Evolutionary conservation across 2,797 vertebrate genomes (phyloP).

Genomic region (Apogon hyalosoma): DNA sequence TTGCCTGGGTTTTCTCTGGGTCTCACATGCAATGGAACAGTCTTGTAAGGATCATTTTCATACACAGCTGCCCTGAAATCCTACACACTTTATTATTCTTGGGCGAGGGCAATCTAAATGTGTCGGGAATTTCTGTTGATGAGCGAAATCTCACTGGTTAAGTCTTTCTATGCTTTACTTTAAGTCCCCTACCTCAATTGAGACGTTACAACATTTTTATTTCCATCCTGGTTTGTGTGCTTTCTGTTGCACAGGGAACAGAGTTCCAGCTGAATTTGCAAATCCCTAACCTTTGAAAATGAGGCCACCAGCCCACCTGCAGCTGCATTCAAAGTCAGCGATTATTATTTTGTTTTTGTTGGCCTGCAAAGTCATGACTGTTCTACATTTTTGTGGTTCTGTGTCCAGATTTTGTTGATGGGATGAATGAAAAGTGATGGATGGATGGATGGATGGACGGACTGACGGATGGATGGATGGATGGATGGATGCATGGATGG

Average conservation of each 20-base stretch:
- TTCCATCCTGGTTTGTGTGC: conserved; percentile 75
- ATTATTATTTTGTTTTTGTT: conserved; percentile 53
- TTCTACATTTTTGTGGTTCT: conserved; percentile 24
- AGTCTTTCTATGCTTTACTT: conserved; percentile 61
- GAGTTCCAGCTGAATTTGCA: conserved; percentile 69
- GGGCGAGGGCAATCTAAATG: conserved; percentile 58
- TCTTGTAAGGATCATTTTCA: conserved; percentile 64
- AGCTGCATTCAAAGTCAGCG: conserved; percentile 40
- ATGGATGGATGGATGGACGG: no score
- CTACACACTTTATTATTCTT: conserved; percentile 80
- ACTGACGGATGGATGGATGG: no score
- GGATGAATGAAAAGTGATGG: conserved; percentile 17
- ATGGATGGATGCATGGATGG: no score
- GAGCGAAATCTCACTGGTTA: conserved; percentile 62
- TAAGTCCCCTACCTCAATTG: conserved; percentile 48
- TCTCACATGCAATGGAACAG: conserved; percentile 66
- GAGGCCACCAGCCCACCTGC: conserved; percentile 58
- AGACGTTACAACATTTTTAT: conserved; percentile 75
- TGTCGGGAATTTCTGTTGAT: conserved; percentile 76
- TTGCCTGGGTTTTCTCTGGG: conserved; percentile 64
- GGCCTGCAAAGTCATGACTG: conserved; percentile 39
- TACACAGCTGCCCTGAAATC: conserved; percentile 67
- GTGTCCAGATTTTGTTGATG: conserved; percentile 24
- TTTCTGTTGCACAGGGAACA: conserved; percentile 47
- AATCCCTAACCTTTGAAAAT: conserved; percentile 70